Conservation (phyloP, 2,888 invertebrate species). For the Heliconius aoede region DNA sequence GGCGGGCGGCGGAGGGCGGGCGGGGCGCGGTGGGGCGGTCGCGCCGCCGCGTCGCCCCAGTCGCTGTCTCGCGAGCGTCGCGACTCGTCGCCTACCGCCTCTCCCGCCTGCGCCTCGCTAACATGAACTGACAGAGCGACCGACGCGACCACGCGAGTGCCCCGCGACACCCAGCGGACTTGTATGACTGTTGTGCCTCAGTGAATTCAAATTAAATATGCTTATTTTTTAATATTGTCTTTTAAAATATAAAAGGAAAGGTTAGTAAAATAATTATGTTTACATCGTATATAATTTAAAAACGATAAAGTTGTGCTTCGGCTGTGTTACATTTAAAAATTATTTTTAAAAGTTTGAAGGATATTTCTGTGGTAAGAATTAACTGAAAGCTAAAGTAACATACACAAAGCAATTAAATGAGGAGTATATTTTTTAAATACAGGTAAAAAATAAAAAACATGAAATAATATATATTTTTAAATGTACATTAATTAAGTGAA, state of each 20-base stretch:
- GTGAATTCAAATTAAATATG: constrained; percentile 38
- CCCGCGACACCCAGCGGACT: constrained; percentile 31
- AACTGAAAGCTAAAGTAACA: background rate
- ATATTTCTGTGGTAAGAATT: background rate
- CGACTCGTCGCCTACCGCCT: constrained; percentile 41
- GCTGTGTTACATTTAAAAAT: background rate
- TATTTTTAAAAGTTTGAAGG: background rate
- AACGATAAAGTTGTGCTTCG: background rate
- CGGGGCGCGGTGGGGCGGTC: constrained; percentile 6
- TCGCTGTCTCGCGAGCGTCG: constrained; percentile 42
- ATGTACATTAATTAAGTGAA: too few species aligned
- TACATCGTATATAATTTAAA: background rate
- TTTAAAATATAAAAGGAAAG: constrained; percentile 30
- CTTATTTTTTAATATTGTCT: constrained; percentile 30
- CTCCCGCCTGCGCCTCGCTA: constrained; percentile 34
- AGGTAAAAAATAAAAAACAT: background rate
- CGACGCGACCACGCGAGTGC: constrained; percentile 34
- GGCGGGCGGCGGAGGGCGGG: constrained; percentile 29
- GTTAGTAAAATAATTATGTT: constrained; percentile 25
- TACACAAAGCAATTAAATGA: background rate
- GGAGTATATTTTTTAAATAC: background rate
- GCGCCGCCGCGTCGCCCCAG: constrained; percentile 38
- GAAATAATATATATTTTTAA: background rate
- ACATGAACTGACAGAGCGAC: constrained; percentile 41
- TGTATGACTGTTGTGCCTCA: constrained; percentile 30